Conservation (phyloP, 2,888 invertebrate genomes). For the Leptarthrus brevirostris region DNA sequence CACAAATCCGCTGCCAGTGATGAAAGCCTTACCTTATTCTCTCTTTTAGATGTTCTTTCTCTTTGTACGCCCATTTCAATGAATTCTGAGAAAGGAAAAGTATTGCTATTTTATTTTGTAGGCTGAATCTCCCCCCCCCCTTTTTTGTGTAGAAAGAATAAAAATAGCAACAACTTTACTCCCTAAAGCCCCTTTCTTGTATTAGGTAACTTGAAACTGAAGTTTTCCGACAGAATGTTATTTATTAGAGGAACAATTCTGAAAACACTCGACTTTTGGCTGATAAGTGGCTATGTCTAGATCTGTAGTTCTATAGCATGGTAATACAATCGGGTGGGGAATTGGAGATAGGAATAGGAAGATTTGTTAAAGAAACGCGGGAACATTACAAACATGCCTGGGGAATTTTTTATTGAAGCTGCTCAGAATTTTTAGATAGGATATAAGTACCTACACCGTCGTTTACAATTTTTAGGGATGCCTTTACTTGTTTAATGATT, state of each 20-base stretch:
- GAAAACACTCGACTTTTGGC: slow-evolving; percentile 14
- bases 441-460: no score
- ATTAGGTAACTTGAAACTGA: not conserved
- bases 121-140: no score
- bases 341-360: no score
- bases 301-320: no score
- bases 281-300: not conserved
- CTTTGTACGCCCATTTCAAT: not conserved
- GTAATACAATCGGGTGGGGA: no score
- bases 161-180: not conserved
- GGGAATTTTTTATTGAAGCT: no score
- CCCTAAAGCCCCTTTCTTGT: not conserved
- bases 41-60: no score
- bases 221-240: not conserved
- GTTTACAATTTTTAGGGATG: no score
- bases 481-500: no score
- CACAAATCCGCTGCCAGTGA: not conserved
- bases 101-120: slow-evolving; percentile 28
- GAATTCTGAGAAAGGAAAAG: slow-evolving; percentile 19
- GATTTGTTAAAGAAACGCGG: no score
- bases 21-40: not conserved
- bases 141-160: not conserved
- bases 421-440: no score
- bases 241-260: slow-evolving; percentile 17
- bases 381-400: no score